phyloP scores from a whole-genome alignment of 2,797 vertebrate species.

The Neosalanx taihuensis region DNA sequence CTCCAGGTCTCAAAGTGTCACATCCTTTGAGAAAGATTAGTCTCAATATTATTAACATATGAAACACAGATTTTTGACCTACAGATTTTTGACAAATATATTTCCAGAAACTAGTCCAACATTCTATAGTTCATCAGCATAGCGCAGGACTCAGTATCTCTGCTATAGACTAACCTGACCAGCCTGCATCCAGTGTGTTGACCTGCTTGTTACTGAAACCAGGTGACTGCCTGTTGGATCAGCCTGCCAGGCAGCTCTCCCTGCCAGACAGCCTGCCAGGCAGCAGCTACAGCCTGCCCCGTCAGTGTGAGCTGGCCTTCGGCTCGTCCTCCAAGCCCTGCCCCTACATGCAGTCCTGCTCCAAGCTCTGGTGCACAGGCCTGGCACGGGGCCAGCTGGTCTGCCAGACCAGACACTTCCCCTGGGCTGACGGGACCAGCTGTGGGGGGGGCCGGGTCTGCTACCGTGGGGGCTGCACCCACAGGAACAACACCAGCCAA shows the following conservation, averaged over 20 bases:
- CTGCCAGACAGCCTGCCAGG: slow-evolving; percentile 88
- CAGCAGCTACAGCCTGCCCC: slow-evolving; percentile 83
- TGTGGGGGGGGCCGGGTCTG: slow-evolving; percentile 85
- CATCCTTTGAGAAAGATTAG: background rate
- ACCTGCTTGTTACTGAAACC: slow-evolving; percentile 6
- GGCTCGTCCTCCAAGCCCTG: slow-evolving; percentile 90
- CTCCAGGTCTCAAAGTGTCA: background rate
- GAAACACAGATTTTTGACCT: background rate
- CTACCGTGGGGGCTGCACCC: slow-evolving; percentile 80
- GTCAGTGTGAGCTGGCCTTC: slow-evolving; percentile 93
- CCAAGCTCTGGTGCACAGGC: slow-evolving; percentile 95
- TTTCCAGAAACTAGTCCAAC: background rate
- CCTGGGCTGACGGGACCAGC: slow-evolving; percentile 92
- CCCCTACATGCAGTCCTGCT: slow-evolving; percentile 93
- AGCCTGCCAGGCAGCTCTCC: slow-evolving; percentile 84
- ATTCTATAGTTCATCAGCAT: too few relatives aligned
- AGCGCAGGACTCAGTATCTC: too few relatives aligned
- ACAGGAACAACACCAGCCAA: slow-evolving; percentile 78
- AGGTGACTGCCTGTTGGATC: slow-evolving; percentile 95
- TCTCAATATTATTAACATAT: background rate
- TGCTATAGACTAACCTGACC: too few relatives aligned
- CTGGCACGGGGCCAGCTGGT: slow-evolving; percentile 90
- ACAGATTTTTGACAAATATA: background rate
- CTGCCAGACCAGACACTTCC: slow-evolving; percentile 96
- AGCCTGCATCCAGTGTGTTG: background rate